Percentiles rank a stretch among this genome's conserved stretches.
phyloP scores from a whole-genome alignment of 2,888 invertebrate genomes.

The Agrotis ipsilon region DNA sequence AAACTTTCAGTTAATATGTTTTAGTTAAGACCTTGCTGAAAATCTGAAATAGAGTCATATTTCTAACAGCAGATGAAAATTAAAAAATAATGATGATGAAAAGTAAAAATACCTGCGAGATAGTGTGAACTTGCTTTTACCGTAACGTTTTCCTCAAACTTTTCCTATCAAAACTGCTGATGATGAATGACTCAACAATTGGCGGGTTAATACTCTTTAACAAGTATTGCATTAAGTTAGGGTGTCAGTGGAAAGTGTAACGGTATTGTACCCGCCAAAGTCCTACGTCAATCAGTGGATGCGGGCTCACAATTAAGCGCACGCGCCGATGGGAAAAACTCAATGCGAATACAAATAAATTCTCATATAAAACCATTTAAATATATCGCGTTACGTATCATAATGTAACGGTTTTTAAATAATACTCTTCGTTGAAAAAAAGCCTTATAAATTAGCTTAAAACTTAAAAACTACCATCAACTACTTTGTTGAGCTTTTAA shows the following conservation, averaged over 20 bases:
- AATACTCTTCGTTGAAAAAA: conserved; percentile 7
- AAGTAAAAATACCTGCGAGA: no score
- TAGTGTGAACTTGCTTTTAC: no score
- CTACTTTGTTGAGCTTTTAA: conserved; percentile 2
- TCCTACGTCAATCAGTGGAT: conserved; percentile 86
- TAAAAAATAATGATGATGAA: no score
- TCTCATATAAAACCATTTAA: conserved; percentile 81
- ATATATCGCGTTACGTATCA: conserved; percentile 62
- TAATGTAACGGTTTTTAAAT: conserved; percentile 48
- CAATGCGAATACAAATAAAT: conserved; percentile 86
- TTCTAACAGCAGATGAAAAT: no score
- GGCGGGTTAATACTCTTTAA: conserved; percentile 59
- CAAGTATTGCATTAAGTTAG: conserved; percentile 70
- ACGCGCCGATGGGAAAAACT: conserved; percentile 85
- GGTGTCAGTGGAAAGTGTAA: conserved; percentile 81
- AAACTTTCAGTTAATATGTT: no score
- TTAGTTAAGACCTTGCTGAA: no score
- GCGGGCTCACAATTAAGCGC: conserved; percentile 88
- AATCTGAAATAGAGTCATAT: no score
- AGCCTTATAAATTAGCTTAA: background rate
- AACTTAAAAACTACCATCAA: conserved; percentile 10
- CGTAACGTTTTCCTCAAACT: conserved; percentile 11
- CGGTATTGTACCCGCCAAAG: conserved; percentile 79
- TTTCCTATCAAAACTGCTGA: conserved; percentile 11
- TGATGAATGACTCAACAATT: conserved; percentile 55